Percentiles rank a stretch among this genome's conserved stretches.
Conservation (phyloP, 2,113 vertebrate genomes). For the Scopus umbretta region DNA sequence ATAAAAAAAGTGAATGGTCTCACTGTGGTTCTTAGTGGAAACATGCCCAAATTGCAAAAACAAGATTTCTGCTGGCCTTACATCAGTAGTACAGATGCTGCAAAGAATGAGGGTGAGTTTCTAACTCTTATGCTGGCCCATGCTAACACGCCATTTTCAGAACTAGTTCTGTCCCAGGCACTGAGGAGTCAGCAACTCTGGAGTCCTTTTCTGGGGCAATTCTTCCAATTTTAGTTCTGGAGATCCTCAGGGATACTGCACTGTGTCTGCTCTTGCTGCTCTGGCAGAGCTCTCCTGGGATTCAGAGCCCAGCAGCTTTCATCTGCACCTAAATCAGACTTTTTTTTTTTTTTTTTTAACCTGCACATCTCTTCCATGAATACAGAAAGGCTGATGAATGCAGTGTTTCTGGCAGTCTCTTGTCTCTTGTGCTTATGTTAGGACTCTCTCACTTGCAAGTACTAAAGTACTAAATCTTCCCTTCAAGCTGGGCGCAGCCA, state of each 20-base stretch:
- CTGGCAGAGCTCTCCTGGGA: neutral
- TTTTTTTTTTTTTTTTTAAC: neutral
- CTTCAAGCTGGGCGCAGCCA: neutral
- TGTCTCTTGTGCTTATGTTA: neutral
- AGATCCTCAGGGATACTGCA: neutral
- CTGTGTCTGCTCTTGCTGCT: accelerated
- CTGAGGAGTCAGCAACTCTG: neutral
- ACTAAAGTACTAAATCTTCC: neutral
- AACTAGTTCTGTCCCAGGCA: neutral
- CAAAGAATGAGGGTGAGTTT: neutral
- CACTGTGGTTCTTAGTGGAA: neutral
- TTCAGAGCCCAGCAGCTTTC: neutral
- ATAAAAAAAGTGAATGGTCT: neutral
- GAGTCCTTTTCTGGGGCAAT: neutral
- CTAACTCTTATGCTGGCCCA: neutral
- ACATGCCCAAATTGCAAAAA: neutral
- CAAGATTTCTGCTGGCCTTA: neutral
- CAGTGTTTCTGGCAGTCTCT: neutral
- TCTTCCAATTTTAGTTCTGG: neutral
- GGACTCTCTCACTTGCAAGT: neutral
- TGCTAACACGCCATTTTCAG: neutral
- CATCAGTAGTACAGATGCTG: neutral
- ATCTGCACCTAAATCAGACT: neutral
- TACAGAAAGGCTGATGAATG: neutral
- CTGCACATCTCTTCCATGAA: neutral